Conservation (phyloP, 2,888 invertebrate species). For the Hypsopygia costalis region DNA sequence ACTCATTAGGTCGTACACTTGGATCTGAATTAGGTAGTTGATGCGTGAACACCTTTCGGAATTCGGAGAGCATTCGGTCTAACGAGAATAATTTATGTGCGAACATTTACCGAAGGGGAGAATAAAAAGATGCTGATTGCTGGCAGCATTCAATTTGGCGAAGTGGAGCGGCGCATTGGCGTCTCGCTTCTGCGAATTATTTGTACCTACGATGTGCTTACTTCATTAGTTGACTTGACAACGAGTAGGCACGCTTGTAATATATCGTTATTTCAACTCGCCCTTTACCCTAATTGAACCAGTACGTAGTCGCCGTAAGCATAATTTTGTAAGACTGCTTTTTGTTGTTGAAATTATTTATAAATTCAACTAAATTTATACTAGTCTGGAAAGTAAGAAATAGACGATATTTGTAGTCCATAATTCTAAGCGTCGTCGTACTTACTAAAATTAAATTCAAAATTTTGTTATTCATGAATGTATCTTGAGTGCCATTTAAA, state of each 20-base stretch:
- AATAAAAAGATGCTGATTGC: constrained; percentile 35
- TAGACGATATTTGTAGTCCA: constrained; percentile 29
- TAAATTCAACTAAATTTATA: constrained; percentile 39
- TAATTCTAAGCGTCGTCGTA: constrained; percentile 26
- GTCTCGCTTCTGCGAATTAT: constrained; percentile 19
- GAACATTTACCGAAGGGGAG: constrained; percentile 32
- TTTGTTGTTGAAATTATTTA: constrained; percentile 46
- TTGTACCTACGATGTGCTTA: constrained; percentile 35
- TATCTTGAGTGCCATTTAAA: constrained; percentile 20
- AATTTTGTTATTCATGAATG: constrained; percentile 22
- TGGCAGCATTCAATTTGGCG: constrained; percentile 39
- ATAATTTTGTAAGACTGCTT: constrained; percentile 41
- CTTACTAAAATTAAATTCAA: constrained; percentile 27
- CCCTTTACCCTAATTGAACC: neutral
- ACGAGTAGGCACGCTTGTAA: constrained; percentile 8
- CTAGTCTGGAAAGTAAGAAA: constrained; percentile 47
- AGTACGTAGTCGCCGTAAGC: neutral
- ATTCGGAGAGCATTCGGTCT: constrained; percentile 34
- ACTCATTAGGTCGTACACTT: constrained; percentile 22
- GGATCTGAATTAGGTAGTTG: constrained; percentile 31
- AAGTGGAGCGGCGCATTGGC: constrained; percentile 23
- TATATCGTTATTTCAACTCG: constrained; percentile 4
- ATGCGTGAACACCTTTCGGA: constrained; percentile 27
- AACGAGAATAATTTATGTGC: constrained; percentile 37
- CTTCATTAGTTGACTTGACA: constrained; percentile 36